A percentile compares a stretch with the other conserved stretches of the same genome.
Evolutionary conservation across 1,140 invertebrate species (phyloP).

Genomic region (Manduca sexta): DNA sequence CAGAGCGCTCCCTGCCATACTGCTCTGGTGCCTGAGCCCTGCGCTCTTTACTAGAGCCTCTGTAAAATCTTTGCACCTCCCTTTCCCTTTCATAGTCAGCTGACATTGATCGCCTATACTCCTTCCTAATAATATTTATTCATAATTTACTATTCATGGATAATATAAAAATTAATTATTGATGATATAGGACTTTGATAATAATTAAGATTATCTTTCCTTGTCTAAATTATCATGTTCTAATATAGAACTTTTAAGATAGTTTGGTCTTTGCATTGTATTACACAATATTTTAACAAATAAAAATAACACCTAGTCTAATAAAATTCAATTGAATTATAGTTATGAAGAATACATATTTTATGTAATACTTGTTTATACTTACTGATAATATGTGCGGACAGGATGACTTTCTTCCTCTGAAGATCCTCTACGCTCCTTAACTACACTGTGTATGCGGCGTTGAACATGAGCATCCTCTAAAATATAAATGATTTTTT

Average conservation of each 20-base stretch:
- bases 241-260: no score
- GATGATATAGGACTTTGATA: no score
- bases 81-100: constrained; percentile 45
- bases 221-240: no score
- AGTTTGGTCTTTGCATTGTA: no score
- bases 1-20: constrained; percentile 40
- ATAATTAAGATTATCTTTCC: no score
- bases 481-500: no score
- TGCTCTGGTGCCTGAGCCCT: constrained; percentile 39
- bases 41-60: constrained; percentile 53
- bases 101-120: constrained; percentile 40
- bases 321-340: no score
- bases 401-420: constrained; percentile 42
- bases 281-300: no score
- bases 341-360: no score
- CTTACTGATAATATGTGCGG: constrained; percentile 64
- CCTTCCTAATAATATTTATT: constrained; percentile 41
- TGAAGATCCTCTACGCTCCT: constrained; percentile 49
- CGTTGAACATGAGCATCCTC: constrained; percentile 33
- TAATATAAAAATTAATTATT: no score
- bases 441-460: constrained; percentile 57
- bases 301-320: no score
- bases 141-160: no score
- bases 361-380: not conserved
- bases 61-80: constrained; percentile 55